These are phyloP conservation scores for Riparia riparia DNA, from an alignment of 2,113 vertebrate genomes.

Conservation along the genomic window DNA sequence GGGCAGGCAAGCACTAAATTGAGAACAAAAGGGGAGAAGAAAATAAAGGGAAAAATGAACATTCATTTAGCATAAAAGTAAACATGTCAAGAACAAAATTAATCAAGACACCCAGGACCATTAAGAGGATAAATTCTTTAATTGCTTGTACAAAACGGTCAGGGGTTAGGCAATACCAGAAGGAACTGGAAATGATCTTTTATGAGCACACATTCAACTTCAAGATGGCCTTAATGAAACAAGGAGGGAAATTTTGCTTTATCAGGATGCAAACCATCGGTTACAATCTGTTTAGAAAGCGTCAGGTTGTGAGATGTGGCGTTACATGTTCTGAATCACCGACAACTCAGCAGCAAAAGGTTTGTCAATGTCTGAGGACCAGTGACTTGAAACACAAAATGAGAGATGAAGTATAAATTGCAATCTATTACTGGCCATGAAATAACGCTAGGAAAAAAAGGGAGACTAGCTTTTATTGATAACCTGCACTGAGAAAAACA, in stretches of 20 bases:
- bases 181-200: conserved; percentile 11
- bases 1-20: neutral
- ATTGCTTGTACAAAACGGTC: neutral
- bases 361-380: neutral
- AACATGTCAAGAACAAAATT: conserved; percentile 26
- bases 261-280: neutral
- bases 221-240: neutral
- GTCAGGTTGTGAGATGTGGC: neutral
- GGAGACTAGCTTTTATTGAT: neutral
- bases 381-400: neutral
- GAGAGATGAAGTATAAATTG: neutral
- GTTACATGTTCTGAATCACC: neutral
- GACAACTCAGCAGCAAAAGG: neutral
- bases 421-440: neutral
- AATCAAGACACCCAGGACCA: neutral
- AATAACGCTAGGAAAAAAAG: neutral
- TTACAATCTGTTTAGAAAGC: neutral
- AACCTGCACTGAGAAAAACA: neutral
- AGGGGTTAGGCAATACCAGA: neutral
- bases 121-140: conserved; percentile 21
- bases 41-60: neutral
- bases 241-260: neutral
- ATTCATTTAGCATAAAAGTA: conserved; percentile 8
- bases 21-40: neutral
- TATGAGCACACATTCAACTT: conserved; percentile 8